Evolutionary conservation across 2,113 vertebrate species (phyloP), one percentile per base, ranked within the genome.

Genomic region (Grammomys surdaster): DNA sequence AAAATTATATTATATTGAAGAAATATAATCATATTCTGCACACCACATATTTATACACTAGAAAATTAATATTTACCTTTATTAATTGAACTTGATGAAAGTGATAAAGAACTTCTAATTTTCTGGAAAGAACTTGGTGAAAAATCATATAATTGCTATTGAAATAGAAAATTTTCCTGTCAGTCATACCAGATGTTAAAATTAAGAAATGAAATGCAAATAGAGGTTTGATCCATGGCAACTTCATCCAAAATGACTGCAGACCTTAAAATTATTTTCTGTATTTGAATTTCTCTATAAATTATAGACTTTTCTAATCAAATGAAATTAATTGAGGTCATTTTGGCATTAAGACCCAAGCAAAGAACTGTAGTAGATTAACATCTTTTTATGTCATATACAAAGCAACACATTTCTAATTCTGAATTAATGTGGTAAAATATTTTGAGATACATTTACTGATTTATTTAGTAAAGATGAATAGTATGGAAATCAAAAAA

Each of bases 161-260:
- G 58, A 96, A 80, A 92, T 90, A 81, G 46, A 92, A 97, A 93
- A 51, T 20, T 81, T 93, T 90, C 72, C 65, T 93, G 36, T 86
- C 88, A 88, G 28, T 96, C n/a, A 91, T 90, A 65, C 40, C 82
- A 93, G 77, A 92, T 94, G 72, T 12, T 88, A 67, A 97, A 95
- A 95, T 90, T 91, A 95, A 92, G 92, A 24, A 95, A 89, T 0
- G 1, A 9, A 89, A 86, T 93, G 28, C 9, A 94, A 95, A 86
- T 60, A 89, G 13, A 94, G 3, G 0, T 95, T 95, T 96, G 65
- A 93, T 77, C 2, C 51, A 91, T 46, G 13, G 33, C 3, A 84
- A 13, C 36, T 94, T 54, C 40, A 90, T 81, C 73, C 88, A 89
- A 94, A 93, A 89, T 95, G 72, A 63, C 31, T 93, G 19, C 86